A percentile compares a stretch with the other conserved stretches of the same genome.
Conservation (phyloP, 2,113 vertebrate species). For the Pseudopipra pipra region DNA sequence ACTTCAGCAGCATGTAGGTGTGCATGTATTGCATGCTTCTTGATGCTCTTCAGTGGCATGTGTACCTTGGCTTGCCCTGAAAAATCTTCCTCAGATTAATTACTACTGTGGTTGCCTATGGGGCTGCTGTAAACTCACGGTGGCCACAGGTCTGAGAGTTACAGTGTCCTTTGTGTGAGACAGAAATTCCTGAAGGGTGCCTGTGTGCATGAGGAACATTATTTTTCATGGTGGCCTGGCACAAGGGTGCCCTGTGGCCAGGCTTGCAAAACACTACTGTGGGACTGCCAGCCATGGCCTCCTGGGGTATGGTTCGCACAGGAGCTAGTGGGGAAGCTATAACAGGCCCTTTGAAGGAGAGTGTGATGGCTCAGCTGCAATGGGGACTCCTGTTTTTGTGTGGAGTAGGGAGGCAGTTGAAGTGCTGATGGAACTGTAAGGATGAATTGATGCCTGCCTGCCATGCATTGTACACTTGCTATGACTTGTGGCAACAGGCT, state of each 20-base stretch:
- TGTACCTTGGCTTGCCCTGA: not conserved
- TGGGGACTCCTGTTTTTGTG: not conserved
- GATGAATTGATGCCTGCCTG: not conserved
- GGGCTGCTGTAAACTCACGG: fast-evolving
- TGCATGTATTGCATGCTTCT: not conserved
- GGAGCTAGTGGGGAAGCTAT: not conserved
- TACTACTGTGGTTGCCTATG: not conserved
- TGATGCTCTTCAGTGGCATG: not conserved
- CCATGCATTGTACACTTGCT: fast-evolving
- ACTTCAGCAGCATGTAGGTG: not conserved
- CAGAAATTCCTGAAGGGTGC: not conserved
- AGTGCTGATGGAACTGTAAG: not conserved
- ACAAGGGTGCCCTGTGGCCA: fast-evolving
- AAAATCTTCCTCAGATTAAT: not conserved
- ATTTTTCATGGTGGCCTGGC: not conserved
- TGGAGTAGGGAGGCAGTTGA: not conserved
- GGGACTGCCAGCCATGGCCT: not conserved
- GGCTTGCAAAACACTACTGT: not conserved
- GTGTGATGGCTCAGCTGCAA: not conserved
- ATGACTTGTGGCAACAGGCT: not conserved
- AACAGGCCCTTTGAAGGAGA: not conserved
- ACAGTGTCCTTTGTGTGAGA: not conserved
- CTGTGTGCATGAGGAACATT: not conserved
- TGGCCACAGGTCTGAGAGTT: not conserved
- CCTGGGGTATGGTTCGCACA: fast-evolving